Evolutionary conservation across 2,888 invertebrate species (phyloP), one percentile per base, ranked within the genome.

Genomic region (Drosophila putrida): DNA sequence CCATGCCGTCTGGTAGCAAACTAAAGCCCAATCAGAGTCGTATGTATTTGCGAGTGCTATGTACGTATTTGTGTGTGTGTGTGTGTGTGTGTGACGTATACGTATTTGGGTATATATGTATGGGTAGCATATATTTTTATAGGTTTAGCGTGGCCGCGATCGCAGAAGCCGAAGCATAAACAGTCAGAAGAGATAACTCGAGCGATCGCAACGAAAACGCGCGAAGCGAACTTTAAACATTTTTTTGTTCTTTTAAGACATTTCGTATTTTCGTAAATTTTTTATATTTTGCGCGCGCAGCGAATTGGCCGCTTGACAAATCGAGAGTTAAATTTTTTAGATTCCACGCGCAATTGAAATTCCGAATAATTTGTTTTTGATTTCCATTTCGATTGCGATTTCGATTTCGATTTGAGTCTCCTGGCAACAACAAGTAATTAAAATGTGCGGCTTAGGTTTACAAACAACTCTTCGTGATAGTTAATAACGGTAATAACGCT

Each of bases 131-230:
- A 50, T 33, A 33, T 49, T 28, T 15, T 11, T 15, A 33, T 15
- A 15, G 6, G 33, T 25, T 9, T 47, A 49, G 49, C 33, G 39
- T 13, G 31, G 31, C 31, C 38, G 15, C 10, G 38, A 10, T 15
- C 33, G 15, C 49, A 27, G n/a, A 25, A 53, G 15, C 53, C 41
- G 35, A 35, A 69, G 31, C 25, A 59, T 31, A 36, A 53, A 36
- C 71, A 54, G 82, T 83, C 78, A 54, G 70, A 58, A 74, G 71
- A 80, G 65, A 63, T 69, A 72, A 71, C 70, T 87, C 84, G 69
- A 71, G 44, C 73, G 78, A 82, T 75, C 78, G 71, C 65, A 69
- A 75, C 82, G 82, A 69, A 66, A 66, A 43, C 82, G 88, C 87
- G 80, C 72, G 54, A 71, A 67, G 43, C 71, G 39, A 27, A 47